These are phyloP conservation scores for Microdon myrmicae DNA, from an alignment of 2,888 invertebrate species.

Conservation along the genomic window DNA sequence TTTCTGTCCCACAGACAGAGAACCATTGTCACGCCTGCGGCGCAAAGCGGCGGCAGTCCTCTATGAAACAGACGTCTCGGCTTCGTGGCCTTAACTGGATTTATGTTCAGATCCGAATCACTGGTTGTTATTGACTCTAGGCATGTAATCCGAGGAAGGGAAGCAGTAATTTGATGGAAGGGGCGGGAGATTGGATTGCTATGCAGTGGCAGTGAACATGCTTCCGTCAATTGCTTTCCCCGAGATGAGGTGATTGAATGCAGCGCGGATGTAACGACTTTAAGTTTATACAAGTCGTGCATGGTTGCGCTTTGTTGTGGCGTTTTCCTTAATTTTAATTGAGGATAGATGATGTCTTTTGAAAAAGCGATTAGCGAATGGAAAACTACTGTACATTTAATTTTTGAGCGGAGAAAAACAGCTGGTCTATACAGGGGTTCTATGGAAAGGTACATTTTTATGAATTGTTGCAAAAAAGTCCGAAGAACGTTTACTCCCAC, in stretches of 20 bases:
- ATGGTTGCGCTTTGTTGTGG: constrained; percentile 21
- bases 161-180: background rate
- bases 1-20: constrained; percentile 43
- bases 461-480: too few relatives aligned
- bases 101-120: constrained; percentile 45
- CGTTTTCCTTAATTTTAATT: constrained; percentile 33
- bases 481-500: too few relatives aligned
- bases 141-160: constrained; percentile 41
- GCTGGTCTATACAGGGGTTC: too few relatives aligned
- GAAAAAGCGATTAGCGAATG: too few relatives aligned
- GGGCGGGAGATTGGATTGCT: background rate
- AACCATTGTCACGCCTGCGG: constrained; percentile 47
- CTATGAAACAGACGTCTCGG: constrained; percentile 22
- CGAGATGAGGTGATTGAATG: constrained; percentile 37
- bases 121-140: constrained; percentile 49
- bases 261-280: constrained; percentile 30
- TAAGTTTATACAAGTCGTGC: constrained; percentile 8
- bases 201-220: constrained; percentile 13
- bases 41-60: constrained; percentile 11
- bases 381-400: too few relatives aligned
- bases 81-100: constrained; percentile 34
- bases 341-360: too few relatives aligned
- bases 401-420: too few relatives aligned
- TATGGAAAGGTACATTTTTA: too few relatives aligned
- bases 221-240: constrained; percentile 38